phyloP scores from a whole-genome alignment of 2,888 invertebrate genomes.

The Acronicta aceris region DNA sequence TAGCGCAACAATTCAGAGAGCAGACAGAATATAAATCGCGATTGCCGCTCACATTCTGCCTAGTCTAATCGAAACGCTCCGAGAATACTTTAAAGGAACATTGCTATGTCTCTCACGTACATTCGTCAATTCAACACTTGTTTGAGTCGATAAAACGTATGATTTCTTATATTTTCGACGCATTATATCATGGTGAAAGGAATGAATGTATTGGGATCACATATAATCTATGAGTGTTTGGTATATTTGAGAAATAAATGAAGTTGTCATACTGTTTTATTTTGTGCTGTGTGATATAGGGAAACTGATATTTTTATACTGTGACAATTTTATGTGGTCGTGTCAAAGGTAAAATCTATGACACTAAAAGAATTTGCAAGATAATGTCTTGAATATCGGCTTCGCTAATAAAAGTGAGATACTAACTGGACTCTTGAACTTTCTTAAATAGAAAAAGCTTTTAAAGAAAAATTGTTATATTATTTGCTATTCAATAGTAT shows the following conservation, averaged over 20 bases:
- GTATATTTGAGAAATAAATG: neutral
- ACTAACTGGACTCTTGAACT: too few relatives aligned
- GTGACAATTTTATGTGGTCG: neutral
- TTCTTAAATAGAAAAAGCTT: too few relatives aligned
- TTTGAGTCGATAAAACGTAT: slow-evolving; percentile 55
- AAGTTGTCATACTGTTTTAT: slow-evolving; percentile 4
- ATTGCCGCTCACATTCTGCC: slow-evolving; percentile 41
- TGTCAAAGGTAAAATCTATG: neutral
- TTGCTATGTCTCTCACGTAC: slow-evolving; percentile 45
- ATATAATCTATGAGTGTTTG: slow-evolving; percentile 10
- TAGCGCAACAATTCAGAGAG: slow-evolving; percentile 45
- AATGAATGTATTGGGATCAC: slow-evolving; percentile 24
- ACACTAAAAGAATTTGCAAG: too few relatives aligned
- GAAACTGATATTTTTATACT: slow-evolving; percentile 1
- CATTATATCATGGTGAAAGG: slow-evolving; percentile 28
- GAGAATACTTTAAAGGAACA: slow-evolving; percentile 42
- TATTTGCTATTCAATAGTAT: too few relatives aligned
- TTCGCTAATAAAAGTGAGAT: too few relatives aligned
- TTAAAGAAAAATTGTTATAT: too few relatives aligned
- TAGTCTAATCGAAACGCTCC: slow-evolving; percentile 49
- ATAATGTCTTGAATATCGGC: too few relatives aligned
- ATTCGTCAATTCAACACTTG: slow-evolving; percentile 60
- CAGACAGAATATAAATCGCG: slow-evolving; percentile 50
- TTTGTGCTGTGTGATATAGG: slow-evolving; percentile 1
- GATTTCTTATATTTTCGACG: slow-evolving; percentile 49